Evolutionary conservation across 1,140 invertebrate genomes (phyloP).

Genomic region (Yoshiicerus persimilis): DNA sequence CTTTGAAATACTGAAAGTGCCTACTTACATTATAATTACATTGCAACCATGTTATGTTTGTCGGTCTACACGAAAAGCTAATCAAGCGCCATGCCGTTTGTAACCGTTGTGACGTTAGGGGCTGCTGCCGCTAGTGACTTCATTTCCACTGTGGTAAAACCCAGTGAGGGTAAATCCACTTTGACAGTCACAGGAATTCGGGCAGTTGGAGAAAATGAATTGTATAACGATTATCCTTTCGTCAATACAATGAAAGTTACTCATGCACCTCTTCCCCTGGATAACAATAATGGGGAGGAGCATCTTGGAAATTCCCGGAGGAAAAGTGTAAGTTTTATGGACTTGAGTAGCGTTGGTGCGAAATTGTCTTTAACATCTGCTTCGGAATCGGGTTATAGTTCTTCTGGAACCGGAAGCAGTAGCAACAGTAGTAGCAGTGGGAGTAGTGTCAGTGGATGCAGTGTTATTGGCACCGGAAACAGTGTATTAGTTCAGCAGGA

Average conservation of each 20-base stretch:
- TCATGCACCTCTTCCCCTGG: not conserved
- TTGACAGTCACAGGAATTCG: slow-evolving; percentile 38
- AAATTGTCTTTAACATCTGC: slow-evolving; percentile 33
- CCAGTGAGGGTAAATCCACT: slow-evolving; percentile 15
- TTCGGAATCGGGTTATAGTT: slow-evolving; percentile 37
- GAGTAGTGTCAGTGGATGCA: slow-evolving; percentile 10
- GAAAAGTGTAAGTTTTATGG: slow-evolving; percentile 48
- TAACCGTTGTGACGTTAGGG: slow-evolving; percentile 47
- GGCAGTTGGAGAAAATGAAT: slow-evolving; percentile 42
- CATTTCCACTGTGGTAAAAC: slow-evolving; percentile 31
- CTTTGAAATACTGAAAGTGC: not conserved
- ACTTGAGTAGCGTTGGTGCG: slow-evolving; percentile 36
- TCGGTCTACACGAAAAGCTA: not conserved
- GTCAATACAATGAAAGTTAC: not conserved
- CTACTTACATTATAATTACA: not conserved
- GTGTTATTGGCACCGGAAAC: not conserved
- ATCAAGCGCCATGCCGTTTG: slow-evolving; percentile 40
- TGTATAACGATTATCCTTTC: slow-evolving; percentile 25
- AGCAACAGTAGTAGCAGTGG: not conserved
- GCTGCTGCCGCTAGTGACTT: slow-evolving; percentile 44
- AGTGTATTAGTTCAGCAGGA: not conserved
- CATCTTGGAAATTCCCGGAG: slow-evolving; percentile 16
- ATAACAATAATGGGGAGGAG: not conserved
- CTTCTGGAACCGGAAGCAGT: slow-evolving; percentile 12
- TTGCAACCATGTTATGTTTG: not conserved